Conservation (phyloP, 1,140 invertebrate species). For the Antheraea pernyi region DNA sequence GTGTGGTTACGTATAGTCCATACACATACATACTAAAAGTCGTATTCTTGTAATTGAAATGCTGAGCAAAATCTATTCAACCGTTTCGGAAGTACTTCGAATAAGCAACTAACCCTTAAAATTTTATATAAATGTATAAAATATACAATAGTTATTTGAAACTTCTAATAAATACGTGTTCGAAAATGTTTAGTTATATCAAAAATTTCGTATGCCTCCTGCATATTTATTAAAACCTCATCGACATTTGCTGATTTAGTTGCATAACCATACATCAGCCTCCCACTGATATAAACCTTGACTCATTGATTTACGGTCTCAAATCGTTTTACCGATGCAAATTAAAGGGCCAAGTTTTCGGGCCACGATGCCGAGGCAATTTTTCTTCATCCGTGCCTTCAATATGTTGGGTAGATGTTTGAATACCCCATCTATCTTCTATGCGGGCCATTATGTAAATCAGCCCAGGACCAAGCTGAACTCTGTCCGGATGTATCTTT, state of each 20-base stretch:
- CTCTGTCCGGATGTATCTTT: slow-evolving; percentile 20
- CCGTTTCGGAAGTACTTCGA: too few relatives aligned
- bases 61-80: too few relatives aligned
- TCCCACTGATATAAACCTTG: slow-evolving; percentile 29
- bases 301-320: slow-evolving; percentile 21
- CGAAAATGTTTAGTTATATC: slow-evolving; percentile 22
- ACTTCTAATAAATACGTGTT: too few relatives aligned
- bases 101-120: too few relatives aligned
- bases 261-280: not conserved
- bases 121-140: too few relatives aligned
- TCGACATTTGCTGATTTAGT: slow-evolving; percentile 27
- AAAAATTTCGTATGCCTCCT: slow-evolving; percentile 43
- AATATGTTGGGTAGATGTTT: slow-evolving; percentile 57
- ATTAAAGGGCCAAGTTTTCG: slow-evolving; percentile 52
- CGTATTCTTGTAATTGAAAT: too few relatives aligned
- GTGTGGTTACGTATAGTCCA: too few relatives aligned
- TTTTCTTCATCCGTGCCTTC: slow-evolving; percentile 59
- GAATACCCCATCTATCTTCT: slow-evolving; percentile 56
- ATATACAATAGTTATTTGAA: too few relatives aligned
- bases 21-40: too few relatives aligned
- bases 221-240: slow-evolving; percentile 56
- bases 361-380: slow-evolving; percentile 47
- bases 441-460: slow-evolving; percentile 57
- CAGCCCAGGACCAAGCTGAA: slow-evolving; percentile 19
- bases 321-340: slow-evolving; percentile 34